Evolutionary conservation across 2,888 invertebrate species (phyloP).

Genomic region (Strigamia crassipes): DNA sequence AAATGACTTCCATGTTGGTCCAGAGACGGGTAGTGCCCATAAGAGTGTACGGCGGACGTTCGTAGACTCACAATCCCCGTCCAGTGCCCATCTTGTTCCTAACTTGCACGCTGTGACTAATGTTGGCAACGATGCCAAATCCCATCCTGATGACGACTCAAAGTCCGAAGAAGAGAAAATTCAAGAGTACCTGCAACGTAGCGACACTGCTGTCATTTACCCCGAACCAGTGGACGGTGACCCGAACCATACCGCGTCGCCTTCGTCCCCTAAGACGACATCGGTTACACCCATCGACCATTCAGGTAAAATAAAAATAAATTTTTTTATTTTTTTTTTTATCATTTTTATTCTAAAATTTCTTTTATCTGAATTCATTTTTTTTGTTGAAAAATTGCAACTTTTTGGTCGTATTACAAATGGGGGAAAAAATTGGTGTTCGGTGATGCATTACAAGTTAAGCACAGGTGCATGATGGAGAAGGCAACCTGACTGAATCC

Average conservation of each 20-base stretch:
- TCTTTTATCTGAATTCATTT: background rate
- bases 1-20: slow-evolving; percentile 39
- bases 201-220: slow-evolving; percentile 64
- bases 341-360: background rate
- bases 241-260: slow-evolving; percentile 30
- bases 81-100: slow-evolving; percentile 7
- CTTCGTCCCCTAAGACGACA: background rate
- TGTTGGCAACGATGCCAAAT: background rate
- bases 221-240: slow-evolving; percentile 61
- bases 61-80: background rate
- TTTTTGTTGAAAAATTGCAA: background rate
- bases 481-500: slow-evolving; percentile 17
- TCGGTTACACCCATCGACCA: slow-evolving; percentile 8
- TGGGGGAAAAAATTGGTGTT: slow-evolving; percentile 7
- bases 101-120: slow-evolving; percentile 26
- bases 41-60: slow-evolving; percentile 17
- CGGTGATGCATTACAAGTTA: slow-evolving; percentile 23
- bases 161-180: slow-evolving; percentile 58
- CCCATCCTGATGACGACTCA: slow-evolving; percentile 29
- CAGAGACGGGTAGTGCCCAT: slow-evolving; percentile 3
- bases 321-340: background rate
- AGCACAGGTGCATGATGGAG: slow-evolving; percentile 34
- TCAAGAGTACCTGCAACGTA: slow-evolving; percentile 62
- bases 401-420: slow-evolving; percentile 13
- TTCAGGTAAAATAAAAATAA: background rate